Conservation (phyloP, 2,888 invertebrate species). For the Cephus runcator region DNA sequence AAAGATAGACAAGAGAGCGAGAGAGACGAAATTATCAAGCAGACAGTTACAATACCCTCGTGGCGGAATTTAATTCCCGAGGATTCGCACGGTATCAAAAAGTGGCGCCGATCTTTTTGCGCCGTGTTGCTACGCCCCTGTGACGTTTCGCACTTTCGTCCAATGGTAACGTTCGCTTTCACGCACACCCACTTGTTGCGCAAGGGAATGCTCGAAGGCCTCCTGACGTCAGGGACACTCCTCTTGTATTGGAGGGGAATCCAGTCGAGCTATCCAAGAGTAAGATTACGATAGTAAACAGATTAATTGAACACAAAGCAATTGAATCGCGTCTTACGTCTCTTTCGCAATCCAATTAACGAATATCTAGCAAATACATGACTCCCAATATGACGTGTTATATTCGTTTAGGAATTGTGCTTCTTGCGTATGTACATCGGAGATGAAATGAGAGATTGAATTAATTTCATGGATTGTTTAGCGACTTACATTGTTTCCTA, state of each 20-base stretch:
- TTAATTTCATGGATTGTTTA: background rate
- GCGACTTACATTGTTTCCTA: background rate
- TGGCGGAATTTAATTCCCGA: background rate
- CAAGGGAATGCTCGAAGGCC: constrained; percentile 18
- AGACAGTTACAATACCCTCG: background rate
- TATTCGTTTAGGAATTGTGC: no score
- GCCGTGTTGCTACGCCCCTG: background rate
- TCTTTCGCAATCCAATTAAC: constrained; percentile 2
- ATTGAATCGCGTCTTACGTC: constrained; percentile 11
- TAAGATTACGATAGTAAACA: constrained; percentile 28
- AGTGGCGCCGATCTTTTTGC: background rate
- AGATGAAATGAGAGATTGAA: background rate
- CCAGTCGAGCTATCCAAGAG: background rate
- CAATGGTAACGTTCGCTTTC: constrained; percentile 23
- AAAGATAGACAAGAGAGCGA: background rate
- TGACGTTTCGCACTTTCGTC: constrained; percentile 4
- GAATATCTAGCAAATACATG: background rate
- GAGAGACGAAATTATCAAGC: background rate
- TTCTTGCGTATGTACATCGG: background rate
- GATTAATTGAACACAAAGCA: constrained; percentile 29
- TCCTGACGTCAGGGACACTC: constrained; percentile 32
- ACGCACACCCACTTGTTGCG: constrained; percentile 46
- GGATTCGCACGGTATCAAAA: background rate
- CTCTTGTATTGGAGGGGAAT: constrained; percentile 12
- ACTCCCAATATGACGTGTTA: no score